These are phyloP conservation scores for Cherax destructor DNA, from an alignment of 1,140 invertebrate genomes.

Conservation along the genomic window DNA sequence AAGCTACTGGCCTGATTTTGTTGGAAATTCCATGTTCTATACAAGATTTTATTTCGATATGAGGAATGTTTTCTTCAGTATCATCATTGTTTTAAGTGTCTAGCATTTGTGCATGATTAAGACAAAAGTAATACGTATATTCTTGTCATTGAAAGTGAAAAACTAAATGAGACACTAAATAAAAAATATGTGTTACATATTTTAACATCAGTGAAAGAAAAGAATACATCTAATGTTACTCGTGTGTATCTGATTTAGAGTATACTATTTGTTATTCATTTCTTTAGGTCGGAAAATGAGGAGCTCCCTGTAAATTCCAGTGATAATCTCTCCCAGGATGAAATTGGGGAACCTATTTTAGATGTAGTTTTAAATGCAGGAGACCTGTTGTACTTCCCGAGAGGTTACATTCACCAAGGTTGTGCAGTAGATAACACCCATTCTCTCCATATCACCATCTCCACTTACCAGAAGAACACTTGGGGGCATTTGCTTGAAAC, in stretches of 20 bases:
- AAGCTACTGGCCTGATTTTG: too few species aligned
- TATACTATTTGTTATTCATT: not conserved
- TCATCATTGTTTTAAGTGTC: too few species aligned
- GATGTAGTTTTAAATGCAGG: constrained; percentile 89
- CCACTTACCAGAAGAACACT: constrained; percentile 92
- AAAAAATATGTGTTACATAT: not conserved
- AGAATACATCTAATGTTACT: not conserved
- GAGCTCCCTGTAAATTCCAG: constrained; percentile 88
- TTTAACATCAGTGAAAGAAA: not conserved
- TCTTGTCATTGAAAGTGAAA: too few species aligned
- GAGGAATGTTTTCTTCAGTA: too few species aligned
- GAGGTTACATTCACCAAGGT: constrained; percentile 96
- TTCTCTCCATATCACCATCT: constrained; percentile 95
- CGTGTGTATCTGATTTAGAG: not conserved
- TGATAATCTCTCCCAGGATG: constrained; percentile 85
- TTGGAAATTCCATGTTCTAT: too few species aligned
- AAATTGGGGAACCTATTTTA: constrained; percentile 86
- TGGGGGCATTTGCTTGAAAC: constrained; percentile 92
- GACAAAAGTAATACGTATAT: too few species aligned
- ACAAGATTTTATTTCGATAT: too few species aligned
- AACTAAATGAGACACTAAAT: not conserved
- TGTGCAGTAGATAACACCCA: constrained; percentile 84
- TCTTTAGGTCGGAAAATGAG: constrained; percentile 78
- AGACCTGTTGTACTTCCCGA: constrained; percentile 92
- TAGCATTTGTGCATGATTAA: too few species aligned